These are phyloP conservation scores for Eidolon dupreanum DNA, from an alignment of 2,797 vertebrate species.

Conservation along the genomic window DNA sequence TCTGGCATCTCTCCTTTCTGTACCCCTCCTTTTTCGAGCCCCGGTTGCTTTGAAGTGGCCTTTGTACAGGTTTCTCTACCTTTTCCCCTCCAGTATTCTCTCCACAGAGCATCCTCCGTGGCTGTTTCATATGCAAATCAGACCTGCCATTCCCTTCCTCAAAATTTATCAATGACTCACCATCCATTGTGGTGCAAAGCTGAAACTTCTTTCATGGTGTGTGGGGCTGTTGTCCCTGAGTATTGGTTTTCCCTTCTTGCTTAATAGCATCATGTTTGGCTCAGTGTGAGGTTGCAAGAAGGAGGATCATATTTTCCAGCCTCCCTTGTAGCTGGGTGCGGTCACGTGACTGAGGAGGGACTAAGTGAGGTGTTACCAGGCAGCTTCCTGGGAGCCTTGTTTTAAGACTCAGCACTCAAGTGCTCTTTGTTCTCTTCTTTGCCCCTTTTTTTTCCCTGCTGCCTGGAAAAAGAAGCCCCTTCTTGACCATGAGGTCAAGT, in stretches of 20 bases:
- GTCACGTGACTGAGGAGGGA: not conserved
- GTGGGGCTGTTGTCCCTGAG: not conserved
- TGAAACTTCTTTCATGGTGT: not conserved
- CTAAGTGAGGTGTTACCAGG: not conserved
- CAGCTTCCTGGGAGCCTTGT: not conserved
- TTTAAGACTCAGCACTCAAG: not conserved
- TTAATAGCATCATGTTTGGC: not conserved
- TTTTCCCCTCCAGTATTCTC: not conserved
- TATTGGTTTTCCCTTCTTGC: not conserved
- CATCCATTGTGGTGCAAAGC: not conserved
- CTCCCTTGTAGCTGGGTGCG: not conserved
- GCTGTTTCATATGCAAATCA: slow-evolving; percentile 33
- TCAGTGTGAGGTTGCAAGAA: not conserved
- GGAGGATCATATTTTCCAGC: not conserved
- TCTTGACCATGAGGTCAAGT: not conserved
- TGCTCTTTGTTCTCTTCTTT: not conserved
- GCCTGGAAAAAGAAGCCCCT: not conserved
- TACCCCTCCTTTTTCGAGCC: not conserved
- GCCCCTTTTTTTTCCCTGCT: not conserved
- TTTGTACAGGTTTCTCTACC: too few species aligned
- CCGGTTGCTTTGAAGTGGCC: not conserved
- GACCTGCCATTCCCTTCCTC: not conserved
- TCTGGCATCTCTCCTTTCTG: not conserved
- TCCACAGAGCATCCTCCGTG: not conserved
- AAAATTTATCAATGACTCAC: slow-evolving; percentile 49